These are phyloP conservation scores for Onychomys leucogaster DNA, from an alignment of 2,797 vertebrate species.

Conservation along the genomic window DNA sequence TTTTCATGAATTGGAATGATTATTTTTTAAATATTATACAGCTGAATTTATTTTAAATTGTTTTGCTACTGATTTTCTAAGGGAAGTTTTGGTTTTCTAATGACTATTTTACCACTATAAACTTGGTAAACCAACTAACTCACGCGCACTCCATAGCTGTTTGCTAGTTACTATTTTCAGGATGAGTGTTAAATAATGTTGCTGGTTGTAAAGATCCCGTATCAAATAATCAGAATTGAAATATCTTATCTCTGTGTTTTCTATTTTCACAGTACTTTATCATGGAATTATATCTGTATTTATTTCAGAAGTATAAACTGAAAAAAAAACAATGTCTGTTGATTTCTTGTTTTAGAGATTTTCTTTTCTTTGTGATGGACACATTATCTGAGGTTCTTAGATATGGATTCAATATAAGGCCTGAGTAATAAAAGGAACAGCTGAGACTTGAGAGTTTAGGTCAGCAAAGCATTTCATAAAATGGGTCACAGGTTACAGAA, in stretches of 20 bases:
- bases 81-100: neutral
- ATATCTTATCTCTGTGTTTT: neutral
- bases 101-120: conserved; percentile 18
- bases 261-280: neutral
- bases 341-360: neutral
- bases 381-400: neutral
- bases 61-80: conserved; percentile 16
- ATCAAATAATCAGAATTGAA: conserved; percentile 39
- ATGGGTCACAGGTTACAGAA: neutral
- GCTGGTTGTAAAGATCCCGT: conserved; percentile 23
- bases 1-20: neutral
- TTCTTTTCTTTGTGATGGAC: conserved; percentile 1
- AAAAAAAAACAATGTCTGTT: neutral
- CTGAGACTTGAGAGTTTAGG: neutral
- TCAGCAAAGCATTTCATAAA: neutral
- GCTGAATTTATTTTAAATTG: conserved; percentile 10
- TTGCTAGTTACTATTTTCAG: neutral
- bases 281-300: conserved; percentile 15
- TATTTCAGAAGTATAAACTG: neutral
- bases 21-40: neutral
- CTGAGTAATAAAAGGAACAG: neutral
- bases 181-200: conserved; percentile 28
- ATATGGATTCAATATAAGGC: neutral
- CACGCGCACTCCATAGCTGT: neutral
- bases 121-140: conserved; percentile 40